Percentiles rank a stretch among this genome's conserved stretches.
These are phyloP conservation scores for Arvicola amphibius DNA, from an alignment of 2,797 vertebrate genomes.

Conservation along the genomic window DNA sequence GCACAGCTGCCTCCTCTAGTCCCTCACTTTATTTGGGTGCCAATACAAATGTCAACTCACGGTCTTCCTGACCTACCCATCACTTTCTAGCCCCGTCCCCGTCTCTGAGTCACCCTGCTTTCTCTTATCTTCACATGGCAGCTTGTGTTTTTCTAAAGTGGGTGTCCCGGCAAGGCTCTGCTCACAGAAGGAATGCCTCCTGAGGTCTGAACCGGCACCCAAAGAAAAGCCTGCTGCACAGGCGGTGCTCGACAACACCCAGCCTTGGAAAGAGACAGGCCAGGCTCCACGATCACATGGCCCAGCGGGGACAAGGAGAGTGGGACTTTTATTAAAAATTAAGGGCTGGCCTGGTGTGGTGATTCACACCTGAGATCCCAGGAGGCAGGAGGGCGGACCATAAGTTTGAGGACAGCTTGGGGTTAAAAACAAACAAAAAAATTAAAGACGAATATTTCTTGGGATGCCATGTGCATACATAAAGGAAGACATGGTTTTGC, in stretches of 20 bases:
- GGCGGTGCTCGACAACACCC: fast-evolving
- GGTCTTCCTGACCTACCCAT: neutral
- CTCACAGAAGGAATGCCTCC: neutral
- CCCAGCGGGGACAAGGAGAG: neutral
- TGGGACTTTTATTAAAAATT: neutral
- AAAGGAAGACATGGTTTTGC: neutral
- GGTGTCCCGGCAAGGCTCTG: neutral
- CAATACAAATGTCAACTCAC: neutral
- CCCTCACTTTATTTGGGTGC: neutral
- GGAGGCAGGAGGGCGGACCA: neutral
- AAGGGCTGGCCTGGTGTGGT: neutral
- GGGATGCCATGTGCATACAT: neutral
- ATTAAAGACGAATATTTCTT: neutral
- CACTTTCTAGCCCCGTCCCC: neutral
- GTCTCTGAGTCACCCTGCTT: neutral
- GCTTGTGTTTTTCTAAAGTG: neutral
- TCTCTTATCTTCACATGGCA: neutral
- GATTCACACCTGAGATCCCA: neutral
- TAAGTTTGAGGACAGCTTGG: neutral
- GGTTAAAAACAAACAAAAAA: neutral
- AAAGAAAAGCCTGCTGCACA: too few species aligned
- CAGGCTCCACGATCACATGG: neutral
- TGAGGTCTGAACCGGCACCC: neutral
- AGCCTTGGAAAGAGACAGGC: neutral
- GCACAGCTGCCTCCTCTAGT: neutral